Conservation (phyloP, 2,797 vertebrate genomes). For the Alectoris magna region DNA sequence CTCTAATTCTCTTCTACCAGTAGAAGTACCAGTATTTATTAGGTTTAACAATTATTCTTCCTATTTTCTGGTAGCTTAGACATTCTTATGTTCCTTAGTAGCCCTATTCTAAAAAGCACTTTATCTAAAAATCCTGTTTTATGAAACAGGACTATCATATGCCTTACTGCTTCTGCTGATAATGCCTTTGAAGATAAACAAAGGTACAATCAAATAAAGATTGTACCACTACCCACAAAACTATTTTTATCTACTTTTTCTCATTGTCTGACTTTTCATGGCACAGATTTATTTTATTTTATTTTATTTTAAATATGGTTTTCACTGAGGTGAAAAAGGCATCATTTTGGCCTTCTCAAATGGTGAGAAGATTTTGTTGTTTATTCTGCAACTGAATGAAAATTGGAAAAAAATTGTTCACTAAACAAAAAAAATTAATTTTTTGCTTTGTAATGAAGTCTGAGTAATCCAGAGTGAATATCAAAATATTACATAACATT, state of each 20-base stretch:
- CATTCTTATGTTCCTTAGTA: neutral
- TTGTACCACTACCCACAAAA: neutral
- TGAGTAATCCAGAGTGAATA: neutral
- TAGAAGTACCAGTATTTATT: conserved; percentile 24
- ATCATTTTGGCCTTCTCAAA: neutral
- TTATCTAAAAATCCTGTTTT: neutral
- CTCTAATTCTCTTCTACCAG: conserved; percentile 7
- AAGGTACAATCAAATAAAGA: neutral
- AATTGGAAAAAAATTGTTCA: neutral
- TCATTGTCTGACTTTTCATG: neutral
- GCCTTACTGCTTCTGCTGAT: neutral
- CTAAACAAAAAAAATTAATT: neutral
- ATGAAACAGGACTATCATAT: neutral
- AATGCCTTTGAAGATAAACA: neutral
- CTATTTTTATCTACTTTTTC: neutral
- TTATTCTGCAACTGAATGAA: neutral
- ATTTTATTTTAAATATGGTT: neutral
- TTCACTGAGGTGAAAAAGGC: neutral
- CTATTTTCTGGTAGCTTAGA: conserved; percentile 26
- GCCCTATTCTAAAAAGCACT: neutral
- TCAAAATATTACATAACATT: neutral
- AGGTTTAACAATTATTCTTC: conserved; percentile 27
- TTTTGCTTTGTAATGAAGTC: neutral
- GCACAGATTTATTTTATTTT: neutral
- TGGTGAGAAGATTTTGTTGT: neutral